Conservation (phyloP, 2,113 vertebrate species). For the Delphinus delphis region DNA sequence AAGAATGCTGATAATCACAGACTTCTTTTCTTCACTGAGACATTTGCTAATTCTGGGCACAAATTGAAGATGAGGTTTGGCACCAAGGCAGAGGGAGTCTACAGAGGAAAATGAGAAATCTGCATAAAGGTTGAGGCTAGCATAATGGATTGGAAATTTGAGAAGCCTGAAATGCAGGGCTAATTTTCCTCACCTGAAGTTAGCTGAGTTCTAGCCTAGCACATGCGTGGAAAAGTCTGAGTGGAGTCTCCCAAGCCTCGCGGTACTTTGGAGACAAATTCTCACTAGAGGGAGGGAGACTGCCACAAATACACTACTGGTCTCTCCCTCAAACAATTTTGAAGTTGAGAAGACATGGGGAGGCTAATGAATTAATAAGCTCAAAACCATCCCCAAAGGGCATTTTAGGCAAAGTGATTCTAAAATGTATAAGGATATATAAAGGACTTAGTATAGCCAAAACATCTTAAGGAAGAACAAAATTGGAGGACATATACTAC, state of each 20-base stretch:
- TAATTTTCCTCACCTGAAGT: conserved; percentile 12
- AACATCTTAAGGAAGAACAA: conserved; percentile 12
- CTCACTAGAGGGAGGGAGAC: not conserved
- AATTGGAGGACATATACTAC: not conserved
- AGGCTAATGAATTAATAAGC: not conserved
- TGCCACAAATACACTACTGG: not conserved
- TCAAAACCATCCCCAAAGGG: conserved; percentile 16
- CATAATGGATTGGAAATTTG: not conserved
- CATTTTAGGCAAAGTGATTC: not conserved
- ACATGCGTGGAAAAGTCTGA: not conserved
- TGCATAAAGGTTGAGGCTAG: not conserved
- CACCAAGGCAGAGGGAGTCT: not conserved
- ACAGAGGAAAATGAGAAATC: conserved; percentile 4
- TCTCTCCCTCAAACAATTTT: not conserved
- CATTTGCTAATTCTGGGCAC: not conserved
- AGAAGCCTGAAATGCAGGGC: not conserved
- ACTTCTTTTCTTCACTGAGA: not conserved
- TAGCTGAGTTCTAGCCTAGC: not conserved
- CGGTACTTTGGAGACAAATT: not conserved
- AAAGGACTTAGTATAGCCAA: not conserved
- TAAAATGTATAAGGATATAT: not conserved
- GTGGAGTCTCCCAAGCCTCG: not conserved
- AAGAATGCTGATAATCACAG: not conserved
- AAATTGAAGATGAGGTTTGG: not conserved
- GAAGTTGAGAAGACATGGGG: not conserved